Conservation (phyloP, 2,113 vertebrate species). For the Nannospalax galili region DNA sequence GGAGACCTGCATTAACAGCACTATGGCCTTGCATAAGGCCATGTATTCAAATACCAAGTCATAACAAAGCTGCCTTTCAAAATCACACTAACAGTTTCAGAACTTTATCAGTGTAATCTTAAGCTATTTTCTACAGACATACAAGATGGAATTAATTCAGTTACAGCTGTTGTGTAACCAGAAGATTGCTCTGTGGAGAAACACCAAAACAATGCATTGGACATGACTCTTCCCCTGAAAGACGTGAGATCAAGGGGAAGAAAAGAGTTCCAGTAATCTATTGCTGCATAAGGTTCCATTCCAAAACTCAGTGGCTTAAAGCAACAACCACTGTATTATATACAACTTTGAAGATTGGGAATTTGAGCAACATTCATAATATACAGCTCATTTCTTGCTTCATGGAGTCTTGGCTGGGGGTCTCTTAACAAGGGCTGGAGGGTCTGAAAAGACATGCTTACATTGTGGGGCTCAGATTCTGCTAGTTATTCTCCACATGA, state of each 20-base stretch:
- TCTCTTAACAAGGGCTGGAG: not conserved
- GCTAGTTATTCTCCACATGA: fast-evolving
- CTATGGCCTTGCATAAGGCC: not conserved
- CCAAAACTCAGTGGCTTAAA: not conserved
- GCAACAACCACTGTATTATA: not conserved
- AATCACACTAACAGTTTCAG: slow-evolving; percentile 6
- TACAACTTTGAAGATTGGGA: not conserved
- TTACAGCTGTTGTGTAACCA: slow-evolving; percentile 44
- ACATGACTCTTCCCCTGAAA: slow-evolving; percentile 1
- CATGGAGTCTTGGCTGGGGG: not conserved
- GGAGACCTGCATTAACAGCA: not conserved
- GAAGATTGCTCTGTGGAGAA: not conserved
- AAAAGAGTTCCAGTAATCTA: not conserved
- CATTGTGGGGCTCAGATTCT: too few relatives aligned
- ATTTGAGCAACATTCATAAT: not conserved
- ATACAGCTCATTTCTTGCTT: not conserved
- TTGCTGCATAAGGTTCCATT: not conserved
- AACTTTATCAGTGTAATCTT: slow-evolving; percentile 45
- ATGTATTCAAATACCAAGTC: slow-evolving; percentile 34
- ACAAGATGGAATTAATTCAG: slow-evolving; percentile 46
- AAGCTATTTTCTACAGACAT: slow-evolving; percentile 47
- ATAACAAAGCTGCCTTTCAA: slow-evolving; percentile 54
- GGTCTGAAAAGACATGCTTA: not conserved
- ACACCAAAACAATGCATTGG: not conserved
- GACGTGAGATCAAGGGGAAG: not conserved